Conservation (phyloP, 1,140 invertebrate species). For the Eulimnadia texana region DNA sequence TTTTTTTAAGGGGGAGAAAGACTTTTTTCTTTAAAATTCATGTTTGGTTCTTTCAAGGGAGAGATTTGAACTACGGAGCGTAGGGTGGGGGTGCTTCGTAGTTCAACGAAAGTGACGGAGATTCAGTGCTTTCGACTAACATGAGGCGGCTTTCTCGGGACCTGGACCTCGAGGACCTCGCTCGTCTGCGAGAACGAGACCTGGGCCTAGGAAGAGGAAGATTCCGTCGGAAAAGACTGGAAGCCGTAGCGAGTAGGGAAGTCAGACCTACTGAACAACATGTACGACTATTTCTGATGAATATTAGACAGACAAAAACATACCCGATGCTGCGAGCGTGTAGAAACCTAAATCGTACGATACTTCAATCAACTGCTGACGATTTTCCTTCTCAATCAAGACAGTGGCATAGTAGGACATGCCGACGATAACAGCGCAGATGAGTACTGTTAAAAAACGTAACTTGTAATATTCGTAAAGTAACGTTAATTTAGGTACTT, state of each 20-base stretch:
- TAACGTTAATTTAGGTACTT: slow-evolving; percentile 19
- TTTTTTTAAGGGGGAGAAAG: not conserved
- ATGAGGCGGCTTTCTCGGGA: slow-evolving; percentile 24
- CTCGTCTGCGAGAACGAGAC: slow-evolving; percentile 14
- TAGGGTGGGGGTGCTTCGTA: slow-evolving; percentile 25
- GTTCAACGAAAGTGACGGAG: slow-evolving; percentile 9
- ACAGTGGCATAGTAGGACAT: slow-evolving; percentile 38
- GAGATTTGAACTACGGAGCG: slow-evolving; percentile 22
- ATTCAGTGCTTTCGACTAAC: slow-evolving; percentile 20
- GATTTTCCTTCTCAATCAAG: slow-evolving; percentile 31
- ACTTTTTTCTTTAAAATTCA: not conserved
- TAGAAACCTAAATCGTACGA: slow-evolving; percentile 40
- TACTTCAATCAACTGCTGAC: slow-evolving; percentile 28
- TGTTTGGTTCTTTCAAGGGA: not conserved
- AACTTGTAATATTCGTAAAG: not conserved
- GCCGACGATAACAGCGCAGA: slow-evolving; percentile 37
- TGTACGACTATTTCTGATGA: not conserved
- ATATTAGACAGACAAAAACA: slow-evolving; percentile 17
- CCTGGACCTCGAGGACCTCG: slow-evolving; percentile 23
- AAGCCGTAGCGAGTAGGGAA: slow-evolving; percentile 25
- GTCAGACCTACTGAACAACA: slow-evolving; percentile 21
- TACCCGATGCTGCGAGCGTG: slow-evolving; percentile 37
- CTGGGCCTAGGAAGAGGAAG: slow-evolving; percentile 17
- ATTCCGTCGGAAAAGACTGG: slow-evolving; percentile 20
- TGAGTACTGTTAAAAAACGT: slow-evolving; percentile 28